Percentiles rank a stretch among this genome's conserved stretches.
Evolutionary conservation across 2,888 invertebrate species (phyloP).

Genomic region (Eristalinus sepulchralis): DNA sequence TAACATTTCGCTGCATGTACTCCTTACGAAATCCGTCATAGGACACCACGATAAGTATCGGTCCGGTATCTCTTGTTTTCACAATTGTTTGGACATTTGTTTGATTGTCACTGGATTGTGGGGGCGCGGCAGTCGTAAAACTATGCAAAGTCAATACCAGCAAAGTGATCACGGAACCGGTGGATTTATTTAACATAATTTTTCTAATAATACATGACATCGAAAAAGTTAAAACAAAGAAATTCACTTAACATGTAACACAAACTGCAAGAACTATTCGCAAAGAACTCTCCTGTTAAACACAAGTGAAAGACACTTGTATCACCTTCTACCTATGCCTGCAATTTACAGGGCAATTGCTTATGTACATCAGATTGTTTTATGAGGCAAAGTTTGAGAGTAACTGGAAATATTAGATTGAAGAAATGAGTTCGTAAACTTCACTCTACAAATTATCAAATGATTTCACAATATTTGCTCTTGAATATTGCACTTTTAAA

Average conservation of each 20-base stretch:
- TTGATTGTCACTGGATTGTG: constrained; percentile 7
- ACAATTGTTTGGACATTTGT: not conserved
- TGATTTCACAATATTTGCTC: too few species aligned
- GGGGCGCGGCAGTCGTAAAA: not conserved
- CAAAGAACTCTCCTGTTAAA: not conserved
- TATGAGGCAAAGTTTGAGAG: not conserved
- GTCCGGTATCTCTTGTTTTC: not conserved
- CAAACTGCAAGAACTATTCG: not conserved
- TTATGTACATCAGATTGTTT: not conserved
- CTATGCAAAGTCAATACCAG: constrained; percentile 12
- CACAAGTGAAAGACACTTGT: not conserved
- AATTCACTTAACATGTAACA: not conserved
- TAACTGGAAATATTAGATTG: not conserved
- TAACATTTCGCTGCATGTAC: constrained; percentile 83
- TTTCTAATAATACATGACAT: not conserved
- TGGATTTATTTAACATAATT: constrained; percentile 17
- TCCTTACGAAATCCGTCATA: constrained; percentile 88
- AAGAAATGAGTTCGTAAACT: not conserved
- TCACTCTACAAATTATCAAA: too few species aligned
- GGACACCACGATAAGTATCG: constrained; percentile 78
- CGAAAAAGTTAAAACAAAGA: not conserved
- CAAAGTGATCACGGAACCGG: not conserved
- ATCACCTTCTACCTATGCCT: not conserved
- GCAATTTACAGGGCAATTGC: not conserved
- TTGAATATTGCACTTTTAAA: too few species aligned